A percentile compares a stretch with the other conserved stretches of the same genome.
Conservation (phyloP, 2,888 invertebrate genomes). For the Sarcophaga caerulescens region DNA sequence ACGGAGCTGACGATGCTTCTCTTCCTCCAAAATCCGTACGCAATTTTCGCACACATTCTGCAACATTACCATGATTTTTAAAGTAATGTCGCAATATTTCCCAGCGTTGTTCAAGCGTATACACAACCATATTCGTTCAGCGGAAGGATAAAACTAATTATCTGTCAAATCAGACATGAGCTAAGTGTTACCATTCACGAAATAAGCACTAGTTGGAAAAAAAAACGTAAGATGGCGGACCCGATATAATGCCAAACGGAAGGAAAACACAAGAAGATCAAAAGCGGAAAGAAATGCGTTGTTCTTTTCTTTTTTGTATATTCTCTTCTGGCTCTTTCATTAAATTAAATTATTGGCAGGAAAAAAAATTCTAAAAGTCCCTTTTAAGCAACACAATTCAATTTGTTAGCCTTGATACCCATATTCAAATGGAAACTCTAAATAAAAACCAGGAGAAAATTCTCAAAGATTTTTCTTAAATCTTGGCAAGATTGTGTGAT, state of each 20-base stretch:
- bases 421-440: background rate
- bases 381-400: conserved; percentile 15
- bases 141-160: no score
- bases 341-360: conserved; percentile 72
- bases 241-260: conserved; percentile 65
- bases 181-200: no score
- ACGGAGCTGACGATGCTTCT: no score
- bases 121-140: no score
- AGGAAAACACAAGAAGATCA: conserved; percentile 64
- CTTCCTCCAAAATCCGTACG: no score
- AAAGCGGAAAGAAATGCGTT: conserved; percentile 70
- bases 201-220: no score
- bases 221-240: no score
- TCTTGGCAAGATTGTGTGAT: conserved; percentile 20
- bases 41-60: no score
- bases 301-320: conserved; percentile 15
- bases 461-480: conserved; percentile 16
- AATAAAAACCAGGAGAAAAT: background rate
- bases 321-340: background rate
- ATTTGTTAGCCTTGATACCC: conserved; percentile 32
- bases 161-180: no score
- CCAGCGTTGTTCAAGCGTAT: no score
- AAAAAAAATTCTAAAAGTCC: background rate
- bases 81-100: no score
- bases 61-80: no score